Conservation (phyloP, 2,888 invertebrate genomes). For the Oscheius sp. region DNA sequence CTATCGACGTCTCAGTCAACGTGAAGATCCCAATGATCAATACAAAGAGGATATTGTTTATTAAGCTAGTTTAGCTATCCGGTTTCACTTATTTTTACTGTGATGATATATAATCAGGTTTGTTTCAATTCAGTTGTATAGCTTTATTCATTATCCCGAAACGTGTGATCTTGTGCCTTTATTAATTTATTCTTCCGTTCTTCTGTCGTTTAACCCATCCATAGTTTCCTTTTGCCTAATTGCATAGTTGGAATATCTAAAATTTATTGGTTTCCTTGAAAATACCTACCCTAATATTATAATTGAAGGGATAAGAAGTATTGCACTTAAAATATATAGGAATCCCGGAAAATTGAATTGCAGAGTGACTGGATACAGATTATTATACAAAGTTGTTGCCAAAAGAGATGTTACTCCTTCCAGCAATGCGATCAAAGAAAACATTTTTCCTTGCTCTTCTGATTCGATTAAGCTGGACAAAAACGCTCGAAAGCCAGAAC, state of each 20-base stretch:
- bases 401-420: constrained; percentile 70
- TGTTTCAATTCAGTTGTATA: neutral
- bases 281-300: constrained; percentile 55
- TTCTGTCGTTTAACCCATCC: neutral
- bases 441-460: constrained; percentile 71
- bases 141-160: neutral
- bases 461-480: constrained; percentile 67
- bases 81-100: neutral
- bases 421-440: constrained; percentile 69
- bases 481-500: constrained; percentile 70
- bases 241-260: neutral
- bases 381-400: constrained; percentile 71
- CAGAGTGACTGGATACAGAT: constrained; percentile 70
- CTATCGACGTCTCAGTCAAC: constrained; percentile 47
- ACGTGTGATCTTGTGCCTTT: constrained; percentile 13
- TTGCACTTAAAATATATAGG: constrained; percentile 59
- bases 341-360: constrained; percentile 70
- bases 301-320: constrained; percentile 54
- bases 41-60: constrained; percentile 15
- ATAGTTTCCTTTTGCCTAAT: neutral
- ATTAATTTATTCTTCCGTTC: neutral
- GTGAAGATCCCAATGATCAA: constrained; percentile 26
- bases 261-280: too few relatives aligned
- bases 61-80: neutral
- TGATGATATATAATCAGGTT: neutral